Base-by-base conservation (phyloP, 2,113 vertebrate species). In the Tenebrosternarchus preto region DNA sequence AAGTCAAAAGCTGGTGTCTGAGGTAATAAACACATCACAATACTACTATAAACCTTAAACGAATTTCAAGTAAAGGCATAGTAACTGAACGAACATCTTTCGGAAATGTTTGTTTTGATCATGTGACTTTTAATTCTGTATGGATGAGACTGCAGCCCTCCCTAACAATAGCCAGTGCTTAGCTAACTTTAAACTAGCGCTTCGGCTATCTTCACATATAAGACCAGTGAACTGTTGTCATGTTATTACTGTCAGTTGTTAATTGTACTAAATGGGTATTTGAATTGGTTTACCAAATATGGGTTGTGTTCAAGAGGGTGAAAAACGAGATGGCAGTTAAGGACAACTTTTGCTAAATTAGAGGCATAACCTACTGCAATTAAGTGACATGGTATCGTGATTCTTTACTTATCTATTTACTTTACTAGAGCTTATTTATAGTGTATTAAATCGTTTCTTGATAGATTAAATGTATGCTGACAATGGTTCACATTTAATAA, bases 181-280 rank as follows among this genome's bases (percentile, higher is more conserved):
- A 55, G 39, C 70, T 67, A 55, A 22, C 27, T 53, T 66, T 15
- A 73, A 39, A 63, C 7, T n/a, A n/a, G n/a, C n/a, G n/a, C n/a
- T n/a, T n/a, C n/a, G n/a, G n/a, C n/a, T n/a, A n/a, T n/a, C 53
- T 6, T 15, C 79, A 68, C 31, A 31, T 76, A 76, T 1, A 9
- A 50, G 43, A 59, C 36, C 7, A 0, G 8, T 50, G 33, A 69
- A 76, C 29, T 69, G 80, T 67, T 81, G 72, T 81, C 50, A 59
- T 81, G 36, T 81, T 60, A 76, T 50, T 22, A 80, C 63, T 68
- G 72, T 75, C 61, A 75, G 61, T 43, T 74, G 50, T 46, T 31
- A 75, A 50, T 68, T 81, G 24, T 69, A 57, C 70, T 67, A 53
- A 36, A 36, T 76, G 63, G 27, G 1, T 50, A 50, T 50, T 8